These are phyloP conservation scores for Trichomycterus rosablanca DNA, from an alignment of 2,113 vertebrate species.

Conservation along the genomic window DNA sequence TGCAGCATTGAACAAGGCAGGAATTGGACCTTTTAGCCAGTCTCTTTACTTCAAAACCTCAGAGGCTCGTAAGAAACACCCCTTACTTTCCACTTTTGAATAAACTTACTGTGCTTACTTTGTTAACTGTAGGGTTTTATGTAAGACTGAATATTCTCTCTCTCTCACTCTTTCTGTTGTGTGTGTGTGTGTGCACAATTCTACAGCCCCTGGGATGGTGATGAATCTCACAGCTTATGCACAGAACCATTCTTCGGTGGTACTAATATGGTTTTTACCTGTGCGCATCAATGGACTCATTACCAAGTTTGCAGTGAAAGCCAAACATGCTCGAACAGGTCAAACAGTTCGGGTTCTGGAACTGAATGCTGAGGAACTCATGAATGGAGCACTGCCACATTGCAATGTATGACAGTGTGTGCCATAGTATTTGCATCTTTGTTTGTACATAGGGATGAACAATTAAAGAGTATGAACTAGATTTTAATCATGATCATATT, in stretches of 20 bases:
- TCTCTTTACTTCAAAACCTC: conserved; percentile 88
- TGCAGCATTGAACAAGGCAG: conserved; percentile 81
- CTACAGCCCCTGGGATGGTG: conserved; percentile 89
- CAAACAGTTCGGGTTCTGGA: conserved; percentile 78
- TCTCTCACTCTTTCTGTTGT: no score
- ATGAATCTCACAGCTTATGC: conserved; percentile 87
- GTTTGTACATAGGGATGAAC: no score
- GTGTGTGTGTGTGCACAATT: conserved; percentile 49
- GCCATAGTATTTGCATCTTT: no score
- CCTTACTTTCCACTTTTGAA: background rate
- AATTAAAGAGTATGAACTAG: no score
- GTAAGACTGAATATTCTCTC: no score
- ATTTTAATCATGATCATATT: no score
- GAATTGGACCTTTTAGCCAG: conserved; percentile 80
- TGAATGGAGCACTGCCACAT: conserved; percentile 82
- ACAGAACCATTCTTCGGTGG: conserved; percentile 82
- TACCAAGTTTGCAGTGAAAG: conserved; percentile 89
- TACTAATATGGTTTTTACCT: conserved; percentile 91
- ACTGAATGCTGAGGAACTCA: conserved; percentile 86
- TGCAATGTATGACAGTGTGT: conserved; percentile 79
- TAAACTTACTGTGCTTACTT: background rate
- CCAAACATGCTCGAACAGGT: conserved; percentile 85
- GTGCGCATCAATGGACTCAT: conserved; percentile 92
- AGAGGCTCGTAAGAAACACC: conserved; percentile 81
- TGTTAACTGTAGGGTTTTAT: background rate